A percentile compares a stretch with the other conserved stretches of the same genome.
Evolutionary conservation across 2,113 vertebrate genomes (phyloP).

Genomic region (Eurypyga helias): DNA sequence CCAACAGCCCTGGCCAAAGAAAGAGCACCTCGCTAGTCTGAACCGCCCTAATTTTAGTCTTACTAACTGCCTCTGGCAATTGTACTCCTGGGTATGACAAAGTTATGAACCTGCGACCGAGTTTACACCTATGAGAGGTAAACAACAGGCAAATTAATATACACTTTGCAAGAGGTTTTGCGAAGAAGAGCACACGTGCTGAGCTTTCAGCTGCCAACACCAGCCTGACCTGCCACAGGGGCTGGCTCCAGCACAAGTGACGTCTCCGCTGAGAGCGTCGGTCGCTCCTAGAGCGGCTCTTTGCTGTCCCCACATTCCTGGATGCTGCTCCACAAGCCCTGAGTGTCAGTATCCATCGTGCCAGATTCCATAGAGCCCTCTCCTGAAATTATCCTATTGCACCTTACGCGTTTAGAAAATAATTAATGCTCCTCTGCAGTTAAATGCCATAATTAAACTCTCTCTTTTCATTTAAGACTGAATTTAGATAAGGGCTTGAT

Average conservation of each 20-base stretch:
- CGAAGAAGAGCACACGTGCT: rapidly evolving
- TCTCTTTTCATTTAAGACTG: neutral
- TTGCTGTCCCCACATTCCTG: neutral
- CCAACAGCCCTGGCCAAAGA: neutral
- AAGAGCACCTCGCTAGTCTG: neutral
- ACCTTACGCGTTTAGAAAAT: neutral
- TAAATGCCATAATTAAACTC: neutral
- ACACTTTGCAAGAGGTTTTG: neutral
- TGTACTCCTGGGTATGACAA: neutral
- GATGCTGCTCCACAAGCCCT: neutral
- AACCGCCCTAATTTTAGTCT: neutral
- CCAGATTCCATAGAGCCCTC: rapidly evolving
- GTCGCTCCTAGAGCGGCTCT: neutral
- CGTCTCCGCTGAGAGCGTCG: rapidly evolving
- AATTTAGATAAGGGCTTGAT: slow-evolving; percentile 6
- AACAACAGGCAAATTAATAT: neutral
- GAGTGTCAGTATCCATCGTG: rapidly evolving
- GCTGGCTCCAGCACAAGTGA: rapidly evolving
- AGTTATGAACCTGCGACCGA: neutral
- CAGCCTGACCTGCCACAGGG: rapidly evolving
- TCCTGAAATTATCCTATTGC: slow-evolving; percentile 14
- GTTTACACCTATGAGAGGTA: neutral
- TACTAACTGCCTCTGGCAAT: neutral
- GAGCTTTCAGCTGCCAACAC: neutral
- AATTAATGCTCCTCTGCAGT: neutral